Evolutionary conservation across 2,113 vertebrate species (phyloP), one percentile per base, ranked within the genome.

Genomic region (Neodon shergylaensis): DNA sequence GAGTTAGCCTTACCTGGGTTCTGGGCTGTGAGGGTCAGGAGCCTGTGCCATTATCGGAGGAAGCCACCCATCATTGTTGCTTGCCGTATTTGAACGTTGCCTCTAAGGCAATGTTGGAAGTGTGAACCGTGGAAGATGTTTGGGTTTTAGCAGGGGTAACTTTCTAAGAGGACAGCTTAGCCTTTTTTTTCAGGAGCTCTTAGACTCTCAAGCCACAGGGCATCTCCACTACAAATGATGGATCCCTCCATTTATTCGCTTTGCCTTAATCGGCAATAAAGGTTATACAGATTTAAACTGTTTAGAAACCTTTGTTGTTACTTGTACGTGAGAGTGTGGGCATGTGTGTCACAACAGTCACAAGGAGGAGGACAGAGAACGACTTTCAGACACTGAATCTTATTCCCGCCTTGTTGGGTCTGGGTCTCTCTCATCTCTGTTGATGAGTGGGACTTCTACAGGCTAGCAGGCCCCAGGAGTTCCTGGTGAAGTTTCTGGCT

Each of bases 41-140:
- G 13, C 24, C 19, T 82, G 24, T 13, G 22, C 31, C 44, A 42
- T 36, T 47, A 94, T 21, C n/a, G 42, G 58, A 21, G 49, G 26
- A 87, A 86, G 17, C n/a, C 33, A 52, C 19, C 58, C 19, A 3
- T 26, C 72, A 74, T 31, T 70, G 78, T 6, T 47, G 33, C 47
- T 88, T 92, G 63, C 66, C 79, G 81, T 94, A 94, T 81, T 93
- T 90, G 65, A 93, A 52, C 26, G 63, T 11, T 31, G 24, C 39
- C 26, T 93, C 79, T 93, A 76, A 85, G 74, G 79, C 72, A 77
- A 11, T 65, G 24, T 52, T 70, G 86, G 82, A 68, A 89, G 52
- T 85, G 33, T 81, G 91, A 95, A 89, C 84, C 79, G 6, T 72
- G 52, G 92, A 95, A 92, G 39, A 8, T 92, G 36, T 83, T 92